Conservation (phyloP, 2,113 vertebrate genomes). For the Cichladusa arquata region DNA sequence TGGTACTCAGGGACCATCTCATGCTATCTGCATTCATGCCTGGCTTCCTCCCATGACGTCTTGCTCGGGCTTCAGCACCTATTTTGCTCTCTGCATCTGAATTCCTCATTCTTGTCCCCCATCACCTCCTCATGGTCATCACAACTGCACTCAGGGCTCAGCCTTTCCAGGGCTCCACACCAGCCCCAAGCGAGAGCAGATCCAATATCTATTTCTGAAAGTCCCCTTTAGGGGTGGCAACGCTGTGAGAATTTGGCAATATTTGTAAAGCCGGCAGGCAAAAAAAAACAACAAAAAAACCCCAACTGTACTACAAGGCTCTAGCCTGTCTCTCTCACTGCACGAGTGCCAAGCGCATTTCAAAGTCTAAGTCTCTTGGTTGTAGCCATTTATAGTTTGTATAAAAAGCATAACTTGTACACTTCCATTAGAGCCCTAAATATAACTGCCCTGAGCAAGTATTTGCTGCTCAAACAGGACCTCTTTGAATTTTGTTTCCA, state of each 20-base stretch:
- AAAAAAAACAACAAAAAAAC: not conserved
- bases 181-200: not conserved
- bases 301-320: not conserved
- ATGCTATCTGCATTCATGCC: not conserved
- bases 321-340: not conserved
- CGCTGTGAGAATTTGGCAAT: not conserved
- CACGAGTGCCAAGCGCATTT: not conserved
- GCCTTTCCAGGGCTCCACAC: not conserved
- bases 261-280: not conserved
- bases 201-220: not conserved
- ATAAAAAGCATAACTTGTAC: constrained; percentile 53
- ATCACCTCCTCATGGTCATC: not conserved
- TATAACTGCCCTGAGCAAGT: constrained; percentile 44
- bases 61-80: not conserved
- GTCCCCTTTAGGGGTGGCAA: not conserved
- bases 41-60: not conserved
- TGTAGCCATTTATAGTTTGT: constrained; percentile 60
- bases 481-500: constrained; percentile 38
- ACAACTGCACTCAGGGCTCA: not conserved
- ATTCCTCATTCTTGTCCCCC: not conserved
- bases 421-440: constrained; percentile 54
- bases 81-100: not conserved
- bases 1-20: not conserved
- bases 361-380: not conserved
- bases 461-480: not conserved